Conservation (phyloP, 2,113 vertebrate species). For the Aleadryas rufinucha region DNA sequence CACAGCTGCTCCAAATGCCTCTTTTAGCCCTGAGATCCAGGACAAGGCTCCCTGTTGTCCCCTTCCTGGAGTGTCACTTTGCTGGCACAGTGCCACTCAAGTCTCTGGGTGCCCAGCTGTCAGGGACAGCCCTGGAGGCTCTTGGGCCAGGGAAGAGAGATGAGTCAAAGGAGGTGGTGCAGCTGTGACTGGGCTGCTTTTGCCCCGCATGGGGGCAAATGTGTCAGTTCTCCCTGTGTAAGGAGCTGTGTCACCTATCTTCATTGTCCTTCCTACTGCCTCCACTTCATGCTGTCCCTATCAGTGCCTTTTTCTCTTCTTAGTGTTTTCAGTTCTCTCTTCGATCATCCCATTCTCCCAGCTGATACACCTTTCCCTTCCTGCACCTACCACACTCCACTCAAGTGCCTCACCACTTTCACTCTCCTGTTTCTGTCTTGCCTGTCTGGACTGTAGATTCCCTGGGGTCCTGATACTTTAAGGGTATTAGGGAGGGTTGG, state of each 20-base stretch:
- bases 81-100: neutral
- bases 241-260: neutral
- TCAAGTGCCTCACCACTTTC: neutral
- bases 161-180: neutral
- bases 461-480: neutral
- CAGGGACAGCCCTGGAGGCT: neutral
- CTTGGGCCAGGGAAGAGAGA: neutral
- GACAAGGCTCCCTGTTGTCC: neutral
- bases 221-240: neutral
- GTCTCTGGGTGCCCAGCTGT: neutral
- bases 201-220: rapidly evolving
- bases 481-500: neutral
- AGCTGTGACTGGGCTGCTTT: neutral
- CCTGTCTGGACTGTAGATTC: neutral
- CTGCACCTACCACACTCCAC: neutral
- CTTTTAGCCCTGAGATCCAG: neutral
- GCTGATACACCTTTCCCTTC: neutral
- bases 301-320: neutral
- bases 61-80: neutral
- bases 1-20: neutral
- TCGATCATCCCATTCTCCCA: neutral
- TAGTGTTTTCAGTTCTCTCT: neutral
- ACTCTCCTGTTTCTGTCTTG: neutral
- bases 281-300: neutral
- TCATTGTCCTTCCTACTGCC: neutral